Conservation (phyloP, 2,888 invertebrate genomes). For the Dasypogon diadema region DNA sequence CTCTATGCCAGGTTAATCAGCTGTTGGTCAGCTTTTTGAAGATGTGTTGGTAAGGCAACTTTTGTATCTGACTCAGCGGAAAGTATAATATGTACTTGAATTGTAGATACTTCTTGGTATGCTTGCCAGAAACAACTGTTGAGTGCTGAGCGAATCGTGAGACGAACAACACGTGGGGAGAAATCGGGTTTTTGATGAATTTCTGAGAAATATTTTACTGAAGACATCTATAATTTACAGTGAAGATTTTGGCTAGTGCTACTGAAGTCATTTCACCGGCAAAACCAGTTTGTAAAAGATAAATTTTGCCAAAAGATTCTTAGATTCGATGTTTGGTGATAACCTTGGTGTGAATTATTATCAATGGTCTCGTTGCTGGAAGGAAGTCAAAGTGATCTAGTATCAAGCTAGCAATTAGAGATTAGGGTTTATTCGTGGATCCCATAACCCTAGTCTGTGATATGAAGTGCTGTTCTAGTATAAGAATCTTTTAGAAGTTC, state of each 20-base stretch:
- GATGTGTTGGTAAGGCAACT: background rate
- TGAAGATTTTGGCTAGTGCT: background rate
- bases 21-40: constrained; percentile 11
- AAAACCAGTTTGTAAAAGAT: constrained; percentile 15
- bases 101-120: background rate
- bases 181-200: background rate
- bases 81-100: background rate
- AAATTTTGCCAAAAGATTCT: background rate
- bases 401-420: background rate
- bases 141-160: constrained; percentile 36
- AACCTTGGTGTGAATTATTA: background rate
- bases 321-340: background rate
- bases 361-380: constrained; percentile 24
- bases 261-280: constrained; percentile 23
- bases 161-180: constrained; percentile 30
- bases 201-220: background rate
- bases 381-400: constrained; percentile 1
- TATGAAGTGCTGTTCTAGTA: constrained; percentile 41
- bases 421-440: constrained; percentile 5
- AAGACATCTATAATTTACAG: background rate
- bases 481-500: background rate
- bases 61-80: constrained; percentile 25
- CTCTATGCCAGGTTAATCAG: background rate
- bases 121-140: constrained; percentile 42
- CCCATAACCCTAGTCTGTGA: constrained; percentile 25